Percentiles rank a stretch among this genome's conserved stretches.
These are phyloP conservation scores for Nerophis ophidion DNA, from an alignment of 2,113 vertebrate species.

Conservation along the genomic window DNA sequence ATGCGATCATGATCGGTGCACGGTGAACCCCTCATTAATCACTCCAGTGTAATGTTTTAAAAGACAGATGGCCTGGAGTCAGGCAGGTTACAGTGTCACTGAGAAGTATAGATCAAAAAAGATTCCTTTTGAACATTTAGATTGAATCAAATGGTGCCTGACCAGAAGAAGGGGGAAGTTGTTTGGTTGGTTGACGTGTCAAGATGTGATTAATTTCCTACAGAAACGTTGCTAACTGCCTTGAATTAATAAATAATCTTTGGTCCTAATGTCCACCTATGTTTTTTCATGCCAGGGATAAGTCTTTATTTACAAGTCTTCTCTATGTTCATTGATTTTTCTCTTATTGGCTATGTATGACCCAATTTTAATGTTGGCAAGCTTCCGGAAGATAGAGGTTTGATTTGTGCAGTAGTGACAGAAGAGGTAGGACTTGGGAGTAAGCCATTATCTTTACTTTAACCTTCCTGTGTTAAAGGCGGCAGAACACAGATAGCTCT, in stretches of 20 bases:
- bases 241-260: background rate
- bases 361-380: constrained; percentile 53
- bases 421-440: constrained; percentile 26
- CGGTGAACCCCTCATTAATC: constrained; percentile 64
- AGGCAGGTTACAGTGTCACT: constrained; percentile 48
- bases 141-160: constrained; percentile 8
- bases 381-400: constrained; percentile 45
- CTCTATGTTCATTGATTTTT: constrained; percentile 7
- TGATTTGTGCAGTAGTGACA: constrained; percentile 54
- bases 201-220: constrained; percentile 4
- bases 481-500: constrained; percentile 40
- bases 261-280: constrained; percentile 4
- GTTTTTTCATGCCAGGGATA: constrained; percentile 7
- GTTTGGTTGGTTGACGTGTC: background rate
- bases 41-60: constrained; percentile 64
- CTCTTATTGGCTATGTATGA: constrained; percentile 32
- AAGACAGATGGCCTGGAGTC: constrained; percentile 59
- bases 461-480: constrained; percentile 63
- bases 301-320: constrained; percentile 2
- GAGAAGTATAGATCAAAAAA: constrained; percentile 42
- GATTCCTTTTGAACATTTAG: constrained; percentile 14
- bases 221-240: constrained; percentile 39
- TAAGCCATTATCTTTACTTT: constrained; percentile 59
- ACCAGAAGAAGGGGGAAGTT: background rate
- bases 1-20: constrained; percentile 58